A percentile compares a stretch with the other conserved stretches of the same genome.
Conservation (phyloP, 1,140 invertebrate species). For the Aphis craccivora region DNA sequence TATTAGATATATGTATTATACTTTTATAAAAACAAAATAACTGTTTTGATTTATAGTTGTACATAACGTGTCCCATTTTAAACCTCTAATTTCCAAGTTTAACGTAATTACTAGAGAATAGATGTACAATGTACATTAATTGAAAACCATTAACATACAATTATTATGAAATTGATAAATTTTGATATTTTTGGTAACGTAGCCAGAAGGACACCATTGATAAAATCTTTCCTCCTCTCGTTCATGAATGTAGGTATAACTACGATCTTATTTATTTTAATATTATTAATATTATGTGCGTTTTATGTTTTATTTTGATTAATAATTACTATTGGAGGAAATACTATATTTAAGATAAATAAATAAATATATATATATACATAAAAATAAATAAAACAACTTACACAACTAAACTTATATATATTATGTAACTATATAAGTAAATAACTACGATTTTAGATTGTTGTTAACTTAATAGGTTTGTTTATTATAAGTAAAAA, state of each 20-base stretch:
- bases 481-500: too few species aligned
- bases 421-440: too few species aligned
- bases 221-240: not conserved
- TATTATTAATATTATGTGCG: not conserved
- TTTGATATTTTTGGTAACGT: not conserved
- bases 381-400: too few species aligned
- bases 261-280: not conserved
- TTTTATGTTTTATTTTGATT: not conserved
- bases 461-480: too few species aligned
- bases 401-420: too few species aligned
- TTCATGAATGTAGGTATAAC: not conserved
- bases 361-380: too few species aligned
- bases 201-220: not conserved
- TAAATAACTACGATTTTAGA: too few species aligned
- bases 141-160: too few species aligned
- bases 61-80: not conserved
- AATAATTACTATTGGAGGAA: not conserved
- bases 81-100: not conserved
- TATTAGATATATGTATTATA: not conserved
- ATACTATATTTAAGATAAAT: too few species aligned
- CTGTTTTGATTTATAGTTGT: not conserved
- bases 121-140: not conserved
- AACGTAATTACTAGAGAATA: not conserved
- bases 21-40: not conserved
- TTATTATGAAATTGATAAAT: not conserved